These are phyloP conservation scores for Macrophya alboannulata DNA, from an alignment of 2,888 invertebrate genomes.

Conservation along the genomic window DNA sequence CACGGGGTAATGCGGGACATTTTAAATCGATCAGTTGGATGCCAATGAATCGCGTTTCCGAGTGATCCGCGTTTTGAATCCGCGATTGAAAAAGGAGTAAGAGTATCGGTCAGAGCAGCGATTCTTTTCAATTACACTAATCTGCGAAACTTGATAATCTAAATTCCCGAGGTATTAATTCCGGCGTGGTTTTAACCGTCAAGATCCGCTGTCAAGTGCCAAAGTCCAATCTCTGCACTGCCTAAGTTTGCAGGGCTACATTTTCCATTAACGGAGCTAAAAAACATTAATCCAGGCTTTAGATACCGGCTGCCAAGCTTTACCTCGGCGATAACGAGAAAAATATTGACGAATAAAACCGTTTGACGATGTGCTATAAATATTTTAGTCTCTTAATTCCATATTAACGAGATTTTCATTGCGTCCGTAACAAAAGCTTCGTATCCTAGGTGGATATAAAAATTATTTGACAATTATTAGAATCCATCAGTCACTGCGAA, in stretches of 20 bases:
- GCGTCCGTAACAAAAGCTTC: not conserved
- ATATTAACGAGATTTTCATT: not conserved
- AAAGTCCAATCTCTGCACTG: conserved; percentile 3
- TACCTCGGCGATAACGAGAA: conserved; percentile 12
- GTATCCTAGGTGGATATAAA: not conserved
- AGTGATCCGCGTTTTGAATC: not conserved
- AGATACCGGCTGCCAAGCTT: not conserved
- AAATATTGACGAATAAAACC: conserved; percentile 37
- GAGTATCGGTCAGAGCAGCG: not conserved
- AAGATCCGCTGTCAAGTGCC: not conserved
- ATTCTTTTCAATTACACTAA: not conserved
- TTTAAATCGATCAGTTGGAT: too few relatives aligned
- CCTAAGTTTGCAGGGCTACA: not conserved
- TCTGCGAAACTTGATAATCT: not conserved
- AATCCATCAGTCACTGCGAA: not conserved
- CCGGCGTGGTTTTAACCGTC: not conserved
- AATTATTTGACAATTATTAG: not conserved
- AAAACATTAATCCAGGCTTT: conserved; percentile 25
- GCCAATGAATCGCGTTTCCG: not conserved
- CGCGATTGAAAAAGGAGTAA: not conserved
- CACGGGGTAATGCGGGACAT: not conserved
- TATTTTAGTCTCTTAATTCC: not conserved
- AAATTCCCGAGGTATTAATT: not conserved
- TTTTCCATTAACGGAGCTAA: conserved; percentile 34
- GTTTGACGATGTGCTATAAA: not conserved